Conservation (phyloP, 2,797 vertebrate species). For the Notamacropus eugenii region DNA sequence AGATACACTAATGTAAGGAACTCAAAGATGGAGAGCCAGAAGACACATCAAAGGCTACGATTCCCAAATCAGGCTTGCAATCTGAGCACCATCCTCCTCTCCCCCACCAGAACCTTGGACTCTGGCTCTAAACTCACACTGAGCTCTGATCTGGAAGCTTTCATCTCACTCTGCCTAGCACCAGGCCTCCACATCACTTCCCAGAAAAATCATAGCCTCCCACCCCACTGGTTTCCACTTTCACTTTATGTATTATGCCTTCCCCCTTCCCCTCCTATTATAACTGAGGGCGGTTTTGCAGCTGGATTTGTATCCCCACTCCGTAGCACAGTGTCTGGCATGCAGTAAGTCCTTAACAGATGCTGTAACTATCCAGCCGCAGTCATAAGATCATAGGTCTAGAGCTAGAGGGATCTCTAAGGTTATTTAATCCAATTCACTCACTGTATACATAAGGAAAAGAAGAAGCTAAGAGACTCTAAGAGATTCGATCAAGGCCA, state of each 20-base stretch:
- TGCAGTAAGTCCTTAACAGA: neutral
- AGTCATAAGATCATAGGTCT: neutral
- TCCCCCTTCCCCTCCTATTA: no score
- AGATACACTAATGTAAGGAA: neutral
- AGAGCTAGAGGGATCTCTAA: neutral
- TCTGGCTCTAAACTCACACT: no score
- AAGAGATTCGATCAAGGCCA: neutral
- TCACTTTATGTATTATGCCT: no score
- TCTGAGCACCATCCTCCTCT: neutral
- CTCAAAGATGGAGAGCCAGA: neutral
- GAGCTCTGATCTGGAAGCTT: no score
- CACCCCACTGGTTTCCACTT: no score
- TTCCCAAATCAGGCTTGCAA: neutral
- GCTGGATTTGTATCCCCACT: neutral
- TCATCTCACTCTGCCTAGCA: no score
- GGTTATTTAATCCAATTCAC: neutral
- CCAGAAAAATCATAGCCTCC: no score
- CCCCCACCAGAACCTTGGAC: neutral
- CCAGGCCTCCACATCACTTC: no score
- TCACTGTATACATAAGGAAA: neutral
- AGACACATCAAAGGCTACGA: neutral
- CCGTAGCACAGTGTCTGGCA: neutral
- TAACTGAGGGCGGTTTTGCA: no score
- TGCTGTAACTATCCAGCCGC: neutral
- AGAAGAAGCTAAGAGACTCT: neutral